Evolutionary conservation across 2,113 vertebrate species (phyloP).

Genomic region (Pygoscelis antarcticus): DNA sequence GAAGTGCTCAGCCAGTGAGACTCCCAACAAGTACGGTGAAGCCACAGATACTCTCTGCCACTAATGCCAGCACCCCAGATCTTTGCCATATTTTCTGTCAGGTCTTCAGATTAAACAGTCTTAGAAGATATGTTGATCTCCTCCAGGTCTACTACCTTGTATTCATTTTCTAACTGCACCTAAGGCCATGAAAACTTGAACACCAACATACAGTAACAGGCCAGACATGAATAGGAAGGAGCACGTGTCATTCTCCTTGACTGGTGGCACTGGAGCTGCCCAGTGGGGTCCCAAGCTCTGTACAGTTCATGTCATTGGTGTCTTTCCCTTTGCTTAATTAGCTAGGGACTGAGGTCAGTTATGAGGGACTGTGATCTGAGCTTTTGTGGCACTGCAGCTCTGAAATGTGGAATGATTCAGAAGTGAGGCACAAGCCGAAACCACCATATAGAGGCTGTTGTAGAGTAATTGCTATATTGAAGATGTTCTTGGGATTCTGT

Average conservation of each 20-base stretch:
- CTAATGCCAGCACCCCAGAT: neutral
- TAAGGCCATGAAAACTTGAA: neutral
- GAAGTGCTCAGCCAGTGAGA: neutral
- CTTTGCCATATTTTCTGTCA: neutral
- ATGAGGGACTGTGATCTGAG: neutral
- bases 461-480: neutral
- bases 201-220: rapidly evolving
- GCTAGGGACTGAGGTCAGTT: neutral
- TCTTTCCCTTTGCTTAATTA: neutral
- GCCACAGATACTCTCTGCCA: neutral
- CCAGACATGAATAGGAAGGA: neutral
- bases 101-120: neutral
- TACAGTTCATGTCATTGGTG: neutral
- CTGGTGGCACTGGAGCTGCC: neutral
- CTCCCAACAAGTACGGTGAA: neutral
- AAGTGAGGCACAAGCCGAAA: neutral
- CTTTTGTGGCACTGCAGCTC: neutral
- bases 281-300: neutral
- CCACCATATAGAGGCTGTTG: neutral
- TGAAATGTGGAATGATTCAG: neutral
- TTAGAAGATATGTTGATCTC: neutral
- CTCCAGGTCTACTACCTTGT: neutral
- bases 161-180: neutral
- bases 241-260: neutral
- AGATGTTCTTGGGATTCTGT: neutral